Conservation (phyloP, 2,113 vertebrate species). For the Micromys minutus region DNA sequence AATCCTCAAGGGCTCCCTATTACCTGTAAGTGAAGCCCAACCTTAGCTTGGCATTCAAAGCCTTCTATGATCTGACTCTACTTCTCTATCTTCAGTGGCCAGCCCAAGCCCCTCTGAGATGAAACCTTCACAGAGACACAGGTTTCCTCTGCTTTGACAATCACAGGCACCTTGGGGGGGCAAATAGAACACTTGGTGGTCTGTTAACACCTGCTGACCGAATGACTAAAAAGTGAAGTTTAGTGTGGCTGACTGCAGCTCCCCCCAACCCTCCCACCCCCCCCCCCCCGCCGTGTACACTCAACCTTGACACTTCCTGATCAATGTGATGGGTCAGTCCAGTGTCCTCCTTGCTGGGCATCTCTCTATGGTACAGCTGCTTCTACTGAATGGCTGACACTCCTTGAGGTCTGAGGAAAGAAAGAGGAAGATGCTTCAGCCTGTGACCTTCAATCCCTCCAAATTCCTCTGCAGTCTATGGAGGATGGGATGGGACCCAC, state of each 20-base stretch:
- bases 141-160: neutral
- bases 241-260: too few species aligned
- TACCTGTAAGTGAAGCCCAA: neutral
- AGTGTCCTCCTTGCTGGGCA: neutral
- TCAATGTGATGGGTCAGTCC: neutral
- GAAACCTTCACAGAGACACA: too few species aligned
- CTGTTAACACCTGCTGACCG: neutral
- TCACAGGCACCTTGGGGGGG: neutral
- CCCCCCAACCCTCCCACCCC: too few species aligned
- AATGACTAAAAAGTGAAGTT: neutral
- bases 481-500: too few species aligned
- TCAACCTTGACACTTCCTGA: neutral
- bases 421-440: fast-evolving
- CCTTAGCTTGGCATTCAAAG: neutral
- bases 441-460: neutral
- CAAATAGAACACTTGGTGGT: neutral
- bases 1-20: neutral
- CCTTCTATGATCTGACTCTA: neutral
- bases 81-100: neutral
- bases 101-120: neutral
- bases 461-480: neutral
- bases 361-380: neutral
- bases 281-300: neutral
- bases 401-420: neutral
- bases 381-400: neutral